These are phyloP conservation scores for Lepus europaeus DNA, from an alignment of 2,113 vertebrate genomes.

Conservation along the genomic window DNA sequence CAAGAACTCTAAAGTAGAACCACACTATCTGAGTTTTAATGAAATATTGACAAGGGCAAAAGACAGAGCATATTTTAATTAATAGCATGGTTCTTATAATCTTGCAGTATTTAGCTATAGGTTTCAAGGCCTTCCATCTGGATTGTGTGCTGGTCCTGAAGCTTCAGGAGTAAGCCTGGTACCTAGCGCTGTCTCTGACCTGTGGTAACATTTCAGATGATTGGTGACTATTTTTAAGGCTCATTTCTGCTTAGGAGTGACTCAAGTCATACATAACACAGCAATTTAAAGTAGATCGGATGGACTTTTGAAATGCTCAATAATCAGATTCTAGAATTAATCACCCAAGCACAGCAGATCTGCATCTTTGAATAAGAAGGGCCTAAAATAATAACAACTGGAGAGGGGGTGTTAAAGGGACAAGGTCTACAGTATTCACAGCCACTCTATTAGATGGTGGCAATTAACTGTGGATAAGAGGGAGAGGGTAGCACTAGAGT, in stretches of 20 bases:
- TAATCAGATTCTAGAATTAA: conserved; percentile 63
- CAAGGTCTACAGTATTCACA: conserved; percentile 36
- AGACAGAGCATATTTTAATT: not conserved
- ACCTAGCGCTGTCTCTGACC: not conserved
- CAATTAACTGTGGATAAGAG: conserved; percentile 53
- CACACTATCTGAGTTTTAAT: not conserved
- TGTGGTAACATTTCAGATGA: not conserved
- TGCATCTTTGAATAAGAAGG: conserved; percentile 41
- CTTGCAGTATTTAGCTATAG: not conserved
- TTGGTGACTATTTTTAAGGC: not conserved
- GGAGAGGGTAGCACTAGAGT: not conserved
- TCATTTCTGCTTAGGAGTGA: not conserved
- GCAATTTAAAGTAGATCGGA: not conserved
- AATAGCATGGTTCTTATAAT: not conserved
- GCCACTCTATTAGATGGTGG: not conserved
- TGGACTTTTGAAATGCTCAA: conserved; percentile 30
- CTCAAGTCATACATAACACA: not conserved
- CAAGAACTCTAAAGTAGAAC: not conserved
- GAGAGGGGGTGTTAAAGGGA: conserved; percentile 43
- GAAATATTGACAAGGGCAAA: not conserved
- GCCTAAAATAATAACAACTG: conserved; percentile 45
- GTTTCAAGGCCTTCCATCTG: not conserved
- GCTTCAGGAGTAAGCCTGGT: not conserved
- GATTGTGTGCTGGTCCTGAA: not conserved
- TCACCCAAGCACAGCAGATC: conserved; percentile 41